Evolutionary conservation across 2,888 invertebrate species (phyloP).

Genomic region (Agrochola lota): DNA sequence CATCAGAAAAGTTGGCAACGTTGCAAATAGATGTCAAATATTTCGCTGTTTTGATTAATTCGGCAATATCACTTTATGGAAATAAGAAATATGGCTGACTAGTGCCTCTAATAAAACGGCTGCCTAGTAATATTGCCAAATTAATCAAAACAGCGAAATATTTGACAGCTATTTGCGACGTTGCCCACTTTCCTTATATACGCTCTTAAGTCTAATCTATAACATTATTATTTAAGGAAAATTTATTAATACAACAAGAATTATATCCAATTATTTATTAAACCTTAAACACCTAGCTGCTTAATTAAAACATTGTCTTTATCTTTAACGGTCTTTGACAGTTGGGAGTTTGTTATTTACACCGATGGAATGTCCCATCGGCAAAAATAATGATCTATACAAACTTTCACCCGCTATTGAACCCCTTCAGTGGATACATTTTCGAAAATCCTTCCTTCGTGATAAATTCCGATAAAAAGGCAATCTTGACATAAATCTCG

Average conservation of each 20-base stretch:
- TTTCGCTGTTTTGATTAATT: no score
- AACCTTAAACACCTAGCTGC: not conserved
- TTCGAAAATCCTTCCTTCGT: not conserved
- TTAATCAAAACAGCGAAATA: no score
- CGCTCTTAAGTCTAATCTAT: not conserved
- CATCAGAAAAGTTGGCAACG: no score
- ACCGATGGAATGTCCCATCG: not conserved
- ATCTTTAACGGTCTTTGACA: not conserved
- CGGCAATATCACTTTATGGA: no score
- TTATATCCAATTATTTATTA: not conserved
- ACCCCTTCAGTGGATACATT: not conserved
- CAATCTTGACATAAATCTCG: no score
- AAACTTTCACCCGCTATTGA: not conserved
- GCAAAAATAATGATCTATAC: not conserved
- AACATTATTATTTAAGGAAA: no score
- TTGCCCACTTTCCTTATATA: no score
- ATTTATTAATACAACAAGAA: slow-evolving; percentile 3
- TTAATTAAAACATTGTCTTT: not conserved
- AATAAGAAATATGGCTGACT: no score
- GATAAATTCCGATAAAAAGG: not conserved
- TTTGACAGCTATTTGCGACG: no score
- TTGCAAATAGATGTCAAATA: no score
- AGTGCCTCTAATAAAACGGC: no score
- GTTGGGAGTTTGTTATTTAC: not conserved
- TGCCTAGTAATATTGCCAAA: no score